Evolutionary conservation across 2,113 vertebrate genomes (phyloP), one percentile per base, ranked within the genome.

Genomic region (Megaceryle torquata): DNA sequence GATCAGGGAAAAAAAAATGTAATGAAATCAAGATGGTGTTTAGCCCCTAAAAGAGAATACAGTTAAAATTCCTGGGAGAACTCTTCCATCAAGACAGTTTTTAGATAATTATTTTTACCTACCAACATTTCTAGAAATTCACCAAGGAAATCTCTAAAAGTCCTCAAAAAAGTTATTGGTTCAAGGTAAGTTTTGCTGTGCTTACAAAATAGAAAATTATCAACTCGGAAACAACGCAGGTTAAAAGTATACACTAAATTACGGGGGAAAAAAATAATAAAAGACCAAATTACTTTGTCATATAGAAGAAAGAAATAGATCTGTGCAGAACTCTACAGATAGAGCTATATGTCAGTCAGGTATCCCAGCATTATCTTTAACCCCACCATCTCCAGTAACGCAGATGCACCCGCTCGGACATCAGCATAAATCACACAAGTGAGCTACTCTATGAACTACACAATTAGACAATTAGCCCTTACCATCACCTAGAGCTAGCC

Each of bases 21-120:
- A 96, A 95, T 78, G 78, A 94, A 71, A 91, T 88, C 93, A 96
- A 96, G 93, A 94, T 96, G 93, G 61, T 80, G 21, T 54, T 94
- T 68, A 86, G 70, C 11, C 54, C 56, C 63, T 88, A 86, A 57
- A 91, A 86, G 53, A 89, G 51, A 41, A 94, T 41, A 88, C 21
- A 70, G 31, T 70, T 86, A 37, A 54, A 88, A 86, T 39, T 78
- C 39, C 35, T 59, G 17, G 25, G 54, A 86, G 46, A 93, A 22
- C n/a, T 8, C 22, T 82, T 77, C 75, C 41, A 82, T 28, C 59
- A 87, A 46, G 26, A 35, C 1, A 67, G 18, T 75, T 90, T 48
- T 59, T 25, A 69, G 31, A 8, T 63, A 70, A 44, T 61, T 90
- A 13, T 39, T 91, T 88, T 91, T 31, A 59, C 14, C 20, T 74